A percentile compares a stretch with the other conserved stretches of the same genome.
Evolutionary conservation across 2,797 vertebrate species (phyloP).

Genomic region (Lateolabrax maculatus): DNA sequence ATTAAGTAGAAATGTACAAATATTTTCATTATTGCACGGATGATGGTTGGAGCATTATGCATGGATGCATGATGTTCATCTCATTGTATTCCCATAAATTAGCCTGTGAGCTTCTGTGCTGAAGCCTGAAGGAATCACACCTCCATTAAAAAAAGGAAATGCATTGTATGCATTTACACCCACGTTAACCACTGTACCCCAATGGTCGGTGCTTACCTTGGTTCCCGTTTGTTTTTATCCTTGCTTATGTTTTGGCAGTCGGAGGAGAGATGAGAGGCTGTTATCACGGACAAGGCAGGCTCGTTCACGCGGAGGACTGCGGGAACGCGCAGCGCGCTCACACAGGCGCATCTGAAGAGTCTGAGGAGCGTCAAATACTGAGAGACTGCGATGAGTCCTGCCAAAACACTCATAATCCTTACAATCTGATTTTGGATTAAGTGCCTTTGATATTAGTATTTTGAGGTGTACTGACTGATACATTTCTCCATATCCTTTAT

Average conservation of each 20-base stretch:
- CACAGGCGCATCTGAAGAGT: not conserved
- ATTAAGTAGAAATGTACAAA: not conserved
- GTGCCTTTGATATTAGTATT: not conserved
- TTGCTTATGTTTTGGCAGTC: conserved; percentile 16
- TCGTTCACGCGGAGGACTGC: conserved; percentile 45
- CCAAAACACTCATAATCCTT: not conserved
- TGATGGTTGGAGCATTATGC: no score
- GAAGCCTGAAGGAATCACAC: conserved; percentile 5
- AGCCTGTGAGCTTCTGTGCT: conserved; percentile 3
- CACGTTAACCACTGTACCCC: not conserved
- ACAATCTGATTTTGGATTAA: not conserved
- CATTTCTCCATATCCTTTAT: not conserved
- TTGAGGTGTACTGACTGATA: not conserved
- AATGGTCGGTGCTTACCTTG: conserved; percentile 52
- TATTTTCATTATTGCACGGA: not conserved
- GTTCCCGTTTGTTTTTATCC: conserved; percentile 19
- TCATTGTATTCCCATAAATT: conserved; percentile 40
- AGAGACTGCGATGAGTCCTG: not conserved
- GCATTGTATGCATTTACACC: not conserved
- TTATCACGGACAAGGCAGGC: conserved; percentile 55
- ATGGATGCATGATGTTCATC: conserved; percentile 20
- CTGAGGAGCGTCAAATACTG: not conserved
- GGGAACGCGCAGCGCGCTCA: conserved; percentile 70
- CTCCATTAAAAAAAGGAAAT: not conserved
- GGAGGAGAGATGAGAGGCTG: conserved; percentile 21